These are phyloP conservation scores for Cheilosia variabilis DNA, from an alignment of 2,888 invertebrate genomes.

Conservation along the genomic window DNA sequence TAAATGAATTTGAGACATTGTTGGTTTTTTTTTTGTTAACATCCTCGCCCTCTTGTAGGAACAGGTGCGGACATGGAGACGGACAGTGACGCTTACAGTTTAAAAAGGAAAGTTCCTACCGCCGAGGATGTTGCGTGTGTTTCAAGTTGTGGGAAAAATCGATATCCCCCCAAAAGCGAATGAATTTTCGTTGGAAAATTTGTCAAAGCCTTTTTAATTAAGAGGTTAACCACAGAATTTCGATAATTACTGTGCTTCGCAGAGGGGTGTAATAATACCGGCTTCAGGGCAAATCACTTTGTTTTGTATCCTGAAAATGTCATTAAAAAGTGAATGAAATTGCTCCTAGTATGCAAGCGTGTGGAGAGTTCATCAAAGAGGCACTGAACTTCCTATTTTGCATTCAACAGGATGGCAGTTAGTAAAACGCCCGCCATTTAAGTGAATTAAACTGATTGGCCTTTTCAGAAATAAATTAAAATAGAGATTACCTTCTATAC, in stretches of 20 bases:
- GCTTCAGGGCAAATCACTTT: constrained; percentile 46
- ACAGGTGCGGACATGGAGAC: constrained; percentile 45
- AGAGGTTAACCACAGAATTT: constrained; percentile 54
- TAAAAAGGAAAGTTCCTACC: not conserved
- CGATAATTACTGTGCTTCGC: constrained; percentile 39
- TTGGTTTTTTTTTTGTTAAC: constrained; percentile 39
- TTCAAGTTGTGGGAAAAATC: constrained; percentile 15
- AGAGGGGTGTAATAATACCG: constrained; percentile 1
- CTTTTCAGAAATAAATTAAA: constrained; percentile 72
- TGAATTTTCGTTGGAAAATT: constrained; percentile 7
- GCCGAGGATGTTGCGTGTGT: not conserved
- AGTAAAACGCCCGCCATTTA: constrained; percentile 65
- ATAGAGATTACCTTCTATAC: constrained; percentile 63
- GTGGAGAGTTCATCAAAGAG: constrained; percentile 59
- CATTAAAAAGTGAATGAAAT: constrained; percentile 58
- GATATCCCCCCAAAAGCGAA: not conserved
- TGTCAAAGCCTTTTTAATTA: constrained; percentile 53
- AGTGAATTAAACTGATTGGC: constrained; percentile 70
- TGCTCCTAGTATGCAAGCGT: constrained; percentile 38
- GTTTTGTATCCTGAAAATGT: constrained; percentile 41
- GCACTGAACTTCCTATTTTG: constrained; percentile 47
- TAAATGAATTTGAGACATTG: constrained; percentile 64
- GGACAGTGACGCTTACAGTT: not conserved
- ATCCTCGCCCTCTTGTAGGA: not conserved
- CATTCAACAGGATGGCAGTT: constrained; percentile 64